Base-by-base conservation (phyloP, 2,888 invertebrate species). In the Aricia artaxerxes region DNA sequence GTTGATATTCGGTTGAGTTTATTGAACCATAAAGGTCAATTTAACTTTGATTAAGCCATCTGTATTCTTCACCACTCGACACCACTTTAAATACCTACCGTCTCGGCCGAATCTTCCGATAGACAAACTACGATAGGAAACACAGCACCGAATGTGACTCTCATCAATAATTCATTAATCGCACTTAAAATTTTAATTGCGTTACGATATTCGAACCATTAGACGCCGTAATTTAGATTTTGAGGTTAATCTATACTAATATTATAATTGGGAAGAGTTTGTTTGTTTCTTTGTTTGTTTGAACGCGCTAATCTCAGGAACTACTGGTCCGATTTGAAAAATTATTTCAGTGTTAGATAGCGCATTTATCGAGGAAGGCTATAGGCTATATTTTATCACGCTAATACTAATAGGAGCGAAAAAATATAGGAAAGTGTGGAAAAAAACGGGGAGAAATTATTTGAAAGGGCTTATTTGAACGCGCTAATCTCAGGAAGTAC, bases 131-230 rank as follows among this genome's bases (percentile, higher is more conserved):
- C 16, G 3, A 44, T 73, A 49, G 31, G 75, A 75, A 75, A 75
- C 44, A 24, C 16, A 31, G 76, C 53, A 38, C 76, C 35, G 57
- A 76, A 76, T 76, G 35, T 24, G 57, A 35, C 76, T 53, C 53
- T 35, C 31, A 76, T 76, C 4, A 57, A 49, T 76, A 16, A 76
- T 76, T 76, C 53, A 76, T 57, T 53, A 57, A 57, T 57, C 53
- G 53, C 9, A 35, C 13, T 35, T 76, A 1, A 57, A 57, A 57
- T 76, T 35, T 76, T 76, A 57, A 57, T 76, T 35, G 31, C 35
- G 16, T 57, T 76, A 35, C 57, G 35, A 76, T 76, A 75, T 49
- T 11, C 13, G 31, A 57, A 76, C 53, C 11, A 16, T 75, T 75
- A 44, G 44, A 75, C 44, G 44, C 44, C 24, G 3, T 2, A 6